Conservation (phyloP, 1,140 invertebrate species). For the Drosophila novamexicana region DNA sequence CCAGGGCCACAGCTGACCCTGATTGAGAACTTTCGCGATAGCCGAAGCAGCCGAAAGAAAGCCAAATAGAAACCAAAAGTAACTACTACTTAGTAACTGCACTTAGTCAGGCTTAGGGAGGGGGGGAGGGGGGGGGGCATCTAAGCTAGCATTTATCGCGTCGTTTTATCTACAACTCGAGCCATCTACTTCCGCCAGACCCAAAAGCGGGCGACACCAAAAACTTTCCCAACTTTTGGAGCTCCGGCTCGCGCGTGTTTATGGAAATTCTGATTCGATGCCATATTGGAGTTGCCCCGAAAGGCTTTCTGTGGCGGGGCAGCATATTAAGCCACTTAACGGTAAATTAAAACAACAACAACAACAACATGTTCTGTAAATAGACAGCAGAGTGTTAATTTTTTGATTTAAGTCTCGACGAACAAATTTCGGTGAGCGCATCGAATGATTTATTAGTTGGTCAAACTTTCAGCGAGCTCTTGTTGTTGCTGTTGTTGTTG, state of each 20-base stretch:
- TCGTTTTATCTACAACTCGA: constrained; percentile 23
- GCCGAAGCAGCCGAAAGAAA: constrained; percentile 35
- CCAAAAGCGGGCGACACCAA: not conserved
- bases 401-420: not conserved
- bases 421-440: constrained; percentile 21
- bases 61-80: constrained; percentile 59
- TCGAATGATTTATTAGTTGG: constrained; percentile 32
- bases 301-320: constrained; percentile 22
- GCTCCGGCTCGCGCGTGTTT: constrained; percentile 1
- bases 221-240: constrained; percentile 56
- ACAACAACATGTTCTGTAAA: constrained; percentile 40
- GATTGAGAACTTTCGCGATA: constrained; percentile 62
- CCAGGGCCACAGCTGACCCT: constrained; percentile 19
- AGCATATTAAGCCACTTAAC: constrained; percentile 71
- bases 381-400: constrained; percentile 68
- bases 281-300: constrained; percentile 28
- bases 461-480: constrained; percentile 7
- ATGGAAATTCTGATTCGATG: constrained; percentile 33
- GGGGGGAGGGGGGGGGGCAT: constrained; percentile 20
- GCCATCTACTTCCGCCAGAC: constrained; percentile 52
- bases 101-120: constrained; percentile 57
- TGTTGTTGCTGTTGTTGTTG: constrained; percentile 14
- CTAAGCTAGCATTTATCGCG: constrained; percentile 51
- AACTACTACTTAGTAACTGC: constrained; percentile 21
- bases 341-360: constrained; percentile 36